Percentiles rank a stretch among this genome's conserved stretches.
Conservation (phyloP, 2,113 vertebrate genomes). For the Probosciger aterrimus region DNA sequence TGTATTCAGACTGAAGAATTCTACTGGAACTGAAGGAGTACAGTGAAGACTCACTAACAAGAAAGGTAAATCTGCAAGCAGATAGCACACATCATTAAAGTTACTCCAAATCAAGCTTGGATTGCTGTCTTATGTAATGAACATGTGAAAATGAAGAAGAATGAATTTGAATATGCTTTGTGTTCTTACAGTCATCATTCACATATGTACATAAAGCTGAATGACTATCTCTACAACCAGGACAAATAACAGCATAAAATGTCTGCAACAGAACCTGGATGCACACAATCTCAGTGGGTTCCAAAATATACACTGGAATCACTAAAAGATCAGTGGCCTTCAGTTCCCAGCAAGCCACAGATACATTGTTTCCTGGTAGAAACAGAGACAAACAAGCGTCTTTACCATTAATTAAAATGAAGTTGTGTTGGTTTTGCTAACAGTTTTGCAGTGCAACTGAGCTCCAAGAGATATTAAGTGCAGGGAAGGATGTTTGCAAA, state of each 20-base stretch:
- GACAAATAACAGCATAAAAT: background rate
- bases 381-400: background rate
- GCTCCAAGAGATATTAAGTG: background rate
- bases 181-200: background rate
- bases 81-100: background rate
- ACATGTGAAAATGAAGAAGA: background rate
- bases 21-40: background rate
- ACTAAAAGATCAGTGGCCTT: background rate
- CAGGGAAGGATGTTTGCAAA: background rate
- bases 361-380: rapidly evolving
- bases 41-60: background rate
- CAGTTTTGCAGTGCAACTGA: background rate
- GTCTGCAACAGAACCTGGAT: background rate
- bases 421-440: background rate
- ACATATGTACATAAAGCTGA: background rate
- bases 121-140: background rate
- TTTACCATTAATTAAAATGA: background rate
- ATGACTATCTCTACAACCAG: background rate
- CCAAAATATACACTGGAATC: background rate
- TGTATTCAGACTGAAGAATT: background rate
- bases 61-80: background rate
- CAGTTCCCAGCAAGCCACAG: background rate
- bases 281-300: background rate
- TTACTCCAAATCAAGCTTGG: background rate
- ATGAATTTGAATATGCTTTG: background rate